Conservation (phyloP, 1,140 invertebrate species). For the Diploscapter pachys region DNA sequence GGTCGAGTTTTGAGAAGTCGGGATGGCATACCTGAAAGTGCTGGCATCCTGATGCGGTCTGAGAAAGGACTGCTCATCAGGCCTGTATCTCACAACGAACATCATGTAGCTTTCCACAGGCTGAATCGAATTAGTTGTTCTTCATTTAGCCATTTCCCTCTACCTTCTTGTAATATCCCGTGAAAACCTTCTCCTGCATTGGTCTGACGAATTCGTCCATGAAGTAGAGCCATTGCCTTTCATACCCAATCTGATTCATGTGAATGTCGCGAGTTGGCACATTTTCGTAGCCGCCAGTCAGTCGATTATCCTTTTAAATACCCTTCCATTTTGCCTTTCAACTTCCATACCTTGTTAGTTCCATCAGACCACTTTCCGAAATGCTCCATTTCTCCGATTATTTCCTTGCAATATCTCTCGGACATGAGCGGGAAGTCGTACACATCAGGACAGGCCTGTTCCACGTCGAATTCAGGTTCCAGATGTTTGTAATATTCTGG, state of each 20-base stretch:
- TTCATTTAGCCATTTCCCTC: slow-evolving; percentile 51
- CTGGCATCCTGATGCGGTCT: slow-evolving; percentile 95
- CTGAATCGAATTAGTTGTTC: slow-evolving; percentile 62
- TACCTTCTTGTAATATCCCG: slow-evolving; percentile 79
- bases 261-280: slow-evolving; percentile 97
- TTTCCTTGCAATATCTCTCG: slow-evolving; percentile 76
- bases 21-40: slow-evolving; percentile 68
- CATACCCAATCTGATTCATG: slow-evolving; percentile 90
- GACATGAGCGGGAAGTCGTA: slow-evolving; percentile 91
- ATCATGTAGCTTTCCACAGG: slow-evolving; percentile 91
- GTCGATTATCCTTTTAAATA: slow-evolving; percentile 70
- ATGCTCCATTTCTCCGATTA: slow-evolving; percentile 84
- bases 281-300: slow-evolving; percentile 92
- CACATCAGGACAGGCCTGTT: slow-evolving; percentile 89
- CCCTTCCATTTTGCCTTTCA: not conserved
- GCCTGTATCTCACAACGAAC: slow-evolving; percentile 92
- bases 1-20: too few relatives aligned
- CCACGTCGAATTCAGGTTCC: slow-evolving; percentile 65
- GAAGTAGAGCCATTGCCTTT: slow-evolving; percentile 84
- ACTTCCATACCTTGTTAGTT: slow-evolving; percentile 66
- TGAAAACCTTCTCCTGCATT: slow-evolving; percentile 85
- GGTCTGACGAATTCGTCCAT: slow-evolving; percentile 82
- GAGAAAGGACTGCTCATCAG: slow-evolving; percentile 86
- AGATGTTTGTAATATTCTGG: slow-evolving; percentile 74
- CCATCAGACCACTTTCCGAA: slow-evolving; percentile 88